phyloP scores from a whole-genome alignment of 2,113 vertebrate species.

The Paraplagusia blochii region DNA sequence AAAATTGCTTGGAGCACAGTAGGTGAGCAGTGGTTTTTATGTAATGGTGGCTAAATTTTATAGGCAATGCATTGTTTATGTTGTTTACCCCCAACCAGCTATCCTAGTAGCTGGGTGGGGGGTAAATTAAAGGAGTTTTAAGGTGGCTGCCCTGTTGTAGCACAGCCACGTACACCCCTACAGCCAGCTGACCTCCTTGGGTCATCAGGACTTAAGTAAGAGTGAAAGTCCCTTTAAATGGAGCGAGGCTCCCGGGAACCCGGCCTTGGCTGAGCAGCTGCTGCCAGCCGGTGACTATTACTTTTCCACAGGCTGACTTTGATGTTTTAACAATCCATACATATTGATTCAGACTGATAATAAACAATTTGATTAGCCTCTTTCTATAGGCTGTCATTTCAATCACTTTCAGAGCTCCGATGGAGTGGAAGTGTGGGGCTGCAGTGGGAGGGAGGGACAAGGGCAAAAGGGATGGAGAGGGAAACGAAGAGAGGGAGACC shows the following conservation, averaged over 20 bases:
- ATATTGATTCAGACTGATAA: conserved; percentile 99
- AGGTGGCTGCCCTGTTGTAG: conserved; percentile 40
- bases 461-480: conserved; percentile 30
- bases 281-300: conserved; percentile 81
- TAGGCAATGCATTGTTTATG: conserved; percentile 74
- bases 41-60: conserved; percentile 62
- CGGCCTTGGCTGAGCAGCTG: conserved; percentile 73
- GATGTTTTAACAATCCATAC: conserved; percentile 99
- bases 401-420: conserved; percentile 92
- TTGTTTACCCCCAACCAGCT: conserved; percentile 43
- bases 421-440: conserved; percentile 85
- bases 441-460: conserved; percentile 68
- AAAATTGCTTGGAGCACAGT: conserved; percentile 56
- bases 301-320: conserved; percentile 89
- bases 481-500: conserved; percentile 60
- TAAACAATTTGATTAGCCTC: conserved; percentile 99
- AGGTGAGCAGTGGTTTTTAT: conserved; percentile 47
- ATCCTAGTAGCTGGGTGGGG: conserved; percentile 64
- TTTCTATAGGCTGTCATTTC: conserved; percentile 99
- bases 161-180: conserved; percentile 60
- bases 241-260: conserved; percentile 65
- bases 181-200: conserved; percentile 74
- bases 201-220: conserved; percentile 80
- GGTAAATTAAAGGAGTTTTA: conserved; percentile 64
- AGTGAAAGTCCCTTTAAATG: conserved; percentile 81